Evolutionary conservation across 2,113 vertebrate genomes (phyloP), one percentile per base, ranked within the genome.

Genomic region (Empidonax traillii): DNA sequence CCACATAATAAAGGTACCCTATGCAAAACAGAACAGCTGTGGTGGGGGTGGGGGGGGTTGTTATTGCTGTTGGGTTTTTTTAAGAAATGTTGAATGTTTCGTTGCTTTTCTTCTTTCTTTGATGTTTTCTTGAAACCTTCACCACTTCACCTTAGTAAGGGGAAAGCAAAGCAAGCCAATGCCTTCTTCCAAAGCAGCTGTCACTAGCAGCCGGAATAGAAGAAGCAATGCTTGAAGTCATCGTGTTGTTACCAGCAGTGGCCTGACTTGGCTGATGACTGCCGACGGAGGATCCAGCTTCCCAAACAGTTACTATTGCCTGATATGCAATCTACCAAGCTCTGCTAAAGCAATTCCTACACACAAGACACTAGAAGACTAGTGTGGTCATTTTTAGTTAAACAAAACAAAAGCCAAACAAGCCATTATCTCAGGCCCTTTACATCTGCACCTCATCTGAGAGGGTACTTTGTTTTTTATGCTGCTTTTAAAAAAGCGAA

Each of bases 231-330:
- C 86, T 89, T 87, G 90, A 76, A 93, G 84, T 66, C 96, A 75
- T 89, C 81, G 16, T 20, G 28, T 78, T 90, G 72, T 30, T 82
- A 72, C 62, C 86, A 85, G 87, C 90, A 91, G 81, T 35, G 78
- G 79, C 72, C 69, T 5, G 53, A 75, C 62, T 22, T 53, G 88
- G 59, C 75, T 67, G 90, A 72, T 66, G 80, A 18, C n/a, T 68
- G 59, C 25, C 44, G 63, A 93, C 84, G 75, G 84, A 67, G 19
- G 51, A 78, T 67, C 44, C 49, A 56, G 52, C 43, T 44, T 43
- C 33, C 41, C 83, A 3, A 72, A 62, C 68, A 86, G 71, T 86
- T 97, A 85, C n/a, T 47, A 47, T 1, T 49, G 85, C 59, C 66
- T 66, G 1, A 0, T 33, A n/a, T 18, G 58, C 11, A 3, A 78